Base-by-base conservation (phyloP, 92 coral and sea anemone genomes). In the Zoanthus sansibaricus region DNA sequence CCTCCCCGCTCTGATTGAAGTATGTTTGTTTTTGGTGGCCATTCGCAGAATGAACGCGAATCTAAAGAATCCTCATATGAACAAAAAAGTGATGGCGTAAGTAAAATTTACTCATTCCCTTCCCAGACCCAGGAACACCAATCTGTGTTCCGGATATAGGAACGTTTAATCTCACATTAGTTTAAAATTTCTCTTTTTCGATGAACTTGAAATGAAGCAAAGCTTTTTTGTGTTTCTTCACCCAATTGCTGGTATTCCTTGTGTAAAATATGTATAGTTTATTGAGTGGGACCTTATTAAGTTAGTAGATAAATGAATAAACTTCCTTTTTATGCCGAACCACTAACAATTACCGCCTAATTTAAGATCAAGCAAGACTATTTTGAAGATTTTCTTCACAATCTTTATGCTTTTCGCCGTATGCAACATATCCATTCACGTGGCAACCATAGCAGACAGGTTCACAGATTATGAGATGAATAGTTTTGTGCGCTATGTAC, bases 321-420 rank as follows among this genome's bases (percentile, higher is more conserved):
- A 33, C 42, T 49, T 7, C 54, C 12, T 49, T 49, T 49, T 49
- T 49, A 49, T 49, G 3, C 54, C 12, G 54, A 49, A 49, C 54
- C 9, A 49, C 18, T 64, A 47, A 62, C 45, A 17, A 49, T 17
- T 8, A 20, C 9, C 15, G 0, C 73, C 37, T n/a, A 1, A 15
- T 45, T 79, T 45, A 74, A 79, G 85, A 66, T 79, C 85, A 45
- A 79, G 85, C 85, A 79, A 33, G 61, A 45, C 44, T 13, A 79
- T 79, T 56, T 11, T 79, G 33, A 66, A 64, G 73, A 79, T 79
- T 79, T 80, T 80, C 75, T 80, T 66, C 85, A 30, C 85, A 30
- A 80, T 80, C 45, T 20, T 80, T 49, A 64, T 67, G 85, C 55
- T 80, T 51, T 80, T 80, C 59, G 85, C 85, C 30, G 85, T 49